phyloP scores from a whole-genome alignment of 2,888 invertebrate species.

The Nemurella pictetii region DNA sequence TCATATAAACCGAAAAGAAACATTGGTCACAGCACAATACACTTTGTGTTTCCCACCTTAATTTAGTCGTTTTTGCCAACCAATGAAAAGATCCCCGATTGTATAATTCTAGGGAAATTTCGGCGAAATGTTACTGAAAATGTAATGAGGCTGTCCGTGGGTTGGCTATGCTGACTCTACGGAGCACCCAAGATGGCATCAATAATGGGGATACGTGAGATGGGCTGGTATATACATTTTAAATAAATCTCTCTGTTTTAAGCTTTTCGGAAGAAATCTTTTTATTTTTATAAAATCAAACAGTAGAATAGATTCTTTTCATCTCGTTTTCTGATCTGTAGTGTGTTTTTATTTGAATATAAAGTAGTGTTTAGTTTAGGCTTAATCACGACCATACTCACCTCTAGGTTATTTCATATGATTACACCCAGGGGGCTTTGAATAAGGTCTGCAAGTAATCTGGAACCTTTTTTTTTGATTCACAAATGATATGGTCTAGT shows the following conservation, averaged over 20 bases:
- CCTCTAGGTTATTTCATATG: background rate
- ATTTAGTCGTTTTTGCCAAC: too few species aligned
- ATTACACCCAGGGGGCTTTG: too few species aligned
- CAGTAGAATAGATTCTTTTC: background rate
- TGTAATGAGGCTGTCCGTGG: too few species aligned
- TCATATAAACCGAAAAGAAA: too few species aligned
- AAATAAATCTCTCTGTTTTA: background rate
- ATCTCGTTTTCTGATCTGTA: background rate
- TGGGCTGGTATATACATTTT: constrained; percentile 65
- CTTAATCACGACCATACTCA: background rate
- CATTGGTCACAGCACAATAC: too few species aligned
- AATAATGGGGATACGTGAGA: constrained; percentile 64
- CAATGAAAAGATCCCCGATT: too few species aligned
- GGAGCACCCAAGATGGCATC: constrained; percentile 58
- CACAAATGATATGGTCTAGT: background rate
- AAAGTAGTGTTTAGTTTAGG: background rate
- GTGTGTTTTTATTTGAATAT: background rate
- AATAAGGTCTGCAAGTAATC: background rate
- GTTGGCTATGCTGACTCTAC: too few species aligned
- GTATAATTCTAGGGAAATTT: too few species aligned
- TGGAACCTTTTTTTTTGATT: background rate
- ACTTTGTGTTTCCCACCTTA: too few species aligned
- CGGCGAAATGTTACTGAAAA: too few species aligned
- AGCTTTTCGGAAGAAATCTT: background rate
- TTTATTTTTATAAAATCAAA: background rate